A percentile compares a stretch with the other conserved stretches of the same genome.
These are phyloP conservation scores for Microtus montanus DNA, from an alignment of 2,113 vertebrate genomes.

Conservation along the genomic window DNA sequence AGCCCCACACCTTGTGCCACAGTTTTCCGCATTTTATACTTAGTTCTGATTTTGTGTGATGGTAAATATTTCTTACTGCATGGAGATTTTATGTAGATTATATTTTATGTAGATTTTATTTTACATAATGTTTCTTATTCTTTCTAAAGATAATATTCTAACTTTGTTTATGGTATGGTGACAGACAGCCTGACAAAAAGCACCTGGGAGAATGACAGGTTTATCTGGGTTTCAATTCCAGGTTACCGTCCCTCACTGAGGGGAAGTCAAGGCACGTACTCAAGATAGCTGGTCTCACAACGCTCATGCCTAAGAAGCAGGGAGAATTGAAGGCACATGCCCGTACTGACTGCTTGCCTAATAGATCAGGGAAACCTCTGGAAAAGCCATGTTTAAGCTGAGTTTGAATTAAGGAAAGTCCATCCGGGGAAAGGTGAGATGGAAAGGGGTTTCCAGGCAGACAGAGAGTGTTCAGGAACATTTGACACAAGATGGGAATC, in stretches of 20 bases:
- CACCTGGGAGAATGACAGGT: neutral
- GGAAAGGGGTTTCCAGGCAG: neutral
- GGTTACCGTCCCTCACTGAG: no score
- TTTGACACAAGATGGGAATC: neutral
- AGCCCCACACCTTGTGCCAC: neutral
- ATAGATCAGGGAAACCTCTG: neutral
- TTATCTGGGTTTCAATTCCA: neutral
- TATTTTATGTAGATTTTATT: neutral
- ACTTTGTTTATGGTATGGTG: neutral
- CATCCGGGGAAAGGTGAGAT: neutral
- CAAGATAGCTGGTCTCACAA: no score
- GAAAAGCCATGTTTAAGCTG: neutral
- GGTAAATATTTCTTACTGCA: neutral
- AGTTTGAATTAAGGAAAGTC: neutral
- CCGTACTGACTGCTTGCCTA: no score
- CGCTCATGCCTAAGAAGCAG: neutral
- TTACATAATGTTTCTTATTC: neutral
- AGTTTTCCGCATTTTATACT: neutral
- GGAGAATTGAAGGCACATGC: no score
- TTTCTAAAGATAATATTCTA: neutral
- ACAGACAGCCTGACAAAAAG: neutral
- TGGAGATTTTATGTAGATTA: neutral
- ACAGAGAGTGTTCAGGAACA: neutral
- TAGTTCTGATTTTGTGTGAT: constrained; percentile 17
- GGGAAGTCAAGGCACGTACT: no score